These are phyloP conservation scores for Myathropa florea DNA, from an alignment of 2,888 invertebrate species.

Conservation along the genomic window DNA sequence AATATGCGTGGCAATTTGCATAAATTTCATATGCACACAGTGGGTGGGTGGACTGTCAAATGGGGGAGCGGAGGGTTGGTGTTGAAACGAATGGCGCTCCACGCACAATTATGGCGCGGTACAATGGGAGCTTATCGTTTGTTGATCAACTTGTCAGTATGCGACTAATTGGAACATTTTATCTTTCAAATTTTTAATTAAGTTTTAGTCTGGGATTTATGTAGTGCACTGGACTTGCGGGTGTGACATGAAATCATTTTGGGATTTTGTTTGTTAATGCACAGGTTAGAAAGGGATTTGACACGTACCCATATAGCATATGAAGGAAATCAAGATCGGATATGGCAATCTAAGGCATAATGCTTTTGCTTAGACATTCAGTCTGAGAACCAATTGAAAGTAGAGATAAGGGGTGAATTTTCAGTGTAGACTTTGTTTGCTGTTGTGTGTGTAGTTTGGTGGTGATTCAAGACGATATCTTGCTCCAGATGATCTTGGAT, in stretches of 20 bases:
- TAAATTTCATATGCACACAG: constrained; percentile 49
- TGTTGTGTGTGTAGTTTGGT: too few species aligned
- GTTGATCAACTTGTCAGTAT: constrained; percentile 68
- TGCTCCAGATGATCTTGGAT: too few species aligned
- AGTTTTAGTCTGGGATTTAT: constrained; percentile 26
- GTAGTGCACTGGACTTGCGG: neutral
- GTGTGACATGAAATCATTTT: neutral
- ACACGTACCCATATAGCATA: neutral
- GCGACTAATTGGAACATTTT: constrained; percentile 69
- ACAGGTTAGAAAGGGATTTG: neutral
- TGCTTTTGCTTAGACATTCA: too few species aligned
- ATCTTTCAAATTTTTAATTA: constrained; percentile 50
- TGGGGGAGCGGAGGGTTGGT: neutral
- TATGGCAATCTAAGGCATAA: too few species aligned
- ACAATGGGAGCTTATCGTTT: constrained; percentile 64
- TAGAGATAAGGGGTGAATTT: too few species aligned
- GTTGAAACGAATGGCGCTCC: constrained; percentile 25
- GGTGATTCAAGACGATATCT: too few species aligned
- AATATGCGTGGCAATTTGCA: constrained; percentile 66
- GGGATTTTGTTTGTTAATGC: neutral
- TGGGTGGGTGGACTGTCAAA: neutral
- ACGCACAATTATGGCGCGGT: constrained; percentile 5
- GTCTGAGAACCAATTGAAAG: too few species aligned
- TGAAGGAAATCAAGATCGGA: neutral
- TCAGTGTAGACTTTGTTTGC: too few species aligned